Conservation (phyloP, 2,797 vertebrate genomes). For the Hydrolagus colliei region DNA sequence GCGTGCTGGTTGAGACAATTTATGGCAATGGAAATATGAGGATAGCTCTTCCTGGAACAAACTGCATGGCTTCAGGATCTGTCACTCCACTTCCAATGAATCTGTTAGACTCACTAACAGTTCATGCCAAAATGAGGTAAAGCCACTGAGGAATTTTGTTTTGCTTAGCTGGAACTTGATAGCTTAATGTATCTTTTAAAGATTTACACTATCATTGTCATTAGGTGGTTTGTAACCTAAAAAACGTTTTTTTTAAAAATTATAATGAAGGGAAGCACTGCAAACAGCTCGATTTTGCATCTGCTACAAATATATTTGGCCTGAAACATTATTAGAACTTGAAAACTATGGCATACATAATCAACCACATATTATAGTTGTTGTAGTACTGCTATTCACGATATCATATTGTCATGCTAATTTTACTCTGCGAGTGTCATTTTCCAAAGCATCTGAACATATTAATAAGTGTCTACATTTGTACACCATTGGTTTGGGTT, state of each 20-base stretch:
- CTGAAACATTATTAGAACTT: neutral
- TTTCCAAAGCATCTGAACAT: neutral
- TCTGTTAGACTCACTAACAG: constrained; percentile 90
- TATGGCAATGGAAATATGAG: constrained; percentile 88
- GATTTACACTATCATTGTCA: neutral
- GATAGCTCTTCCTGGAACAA: constrained; percentile 85
- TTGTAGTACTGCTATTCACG: neutral
- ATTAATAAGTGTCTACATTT: neutral
- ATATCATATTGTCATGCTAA: neutral
- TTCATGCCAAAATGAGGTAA: constrained; percentile 98
- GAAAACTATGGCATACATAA: no score
- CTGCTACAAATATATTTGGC: neutral
- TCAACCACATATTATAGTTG: neutral
- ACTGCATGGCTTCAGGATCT: constrained; percentile 85
- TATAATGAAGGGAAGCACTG: neutral
- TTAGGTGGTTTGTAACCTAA: neutral
- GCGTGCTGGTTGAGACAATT: constrained; percentile 92
- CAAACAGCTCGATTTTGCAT: no score
- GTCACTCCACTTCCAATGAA: constrained; percentile 93
- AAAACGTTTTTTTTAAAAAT: no score
- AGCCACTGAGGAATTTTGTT: neutral
- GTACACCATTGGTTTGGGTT: neutral
- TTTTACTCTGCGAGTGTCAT: neutral
- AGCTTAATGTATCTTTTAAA: constrained; percentile 1
- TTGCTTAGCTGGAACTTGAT: neutral